phyloP scores from a whole-genome alignment of 2,888 invertebrate species.

The Caenorhabditis sinica region DNA sequence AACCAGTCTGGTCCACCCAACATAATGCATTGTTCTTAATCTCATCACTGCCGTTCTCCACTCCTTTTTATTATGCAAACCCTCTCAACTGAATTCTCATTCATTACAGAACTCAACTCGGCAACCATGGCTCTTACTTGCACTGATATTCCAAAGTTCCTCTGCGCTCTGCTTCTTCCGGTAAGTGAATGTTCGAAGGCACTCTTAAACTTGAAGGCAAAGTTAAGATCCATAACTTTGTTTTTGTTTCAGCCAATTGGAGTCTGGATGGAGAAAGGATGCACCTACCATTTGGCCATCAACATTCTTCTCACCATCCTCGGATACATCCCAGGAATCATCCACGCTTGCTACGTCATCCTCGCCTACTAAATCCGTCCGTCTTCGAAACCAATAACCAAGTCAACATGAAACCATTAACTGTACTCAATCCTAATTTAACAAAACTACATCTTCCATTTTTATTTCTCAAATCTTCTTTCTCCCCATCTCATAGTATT shows the following conservation, averaged over 20 bases:
- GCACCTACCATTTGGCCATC: slow-evolving; percentile 75
- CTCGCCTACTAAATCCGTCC: slow-evolving; percentile 60
- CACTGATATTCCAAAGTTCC: slow-evolving; percentile 73
- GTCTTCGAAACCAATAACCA: neutral
- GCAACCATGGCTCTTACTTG: slow-evolving; percentile 70
- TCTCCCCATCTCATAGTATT: slow-evolving; percentile 37
- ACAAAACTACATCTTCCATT: slow-evolving; percentile 20
- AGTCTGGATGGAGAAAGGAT: slow-evolving; percentile 77
- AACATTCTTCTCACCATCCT: slow-evolving; percentile 77
- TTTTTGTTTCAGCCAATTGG: slow-evolving; percentile 73
- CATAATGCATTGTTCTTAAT: neutral
- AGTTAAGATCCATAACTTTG: too few relatives aligned
- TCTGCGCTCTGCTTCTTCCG: slow-evolving; percentile 72
- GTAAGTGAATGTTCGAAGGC: slow-evolving; percentile 38
- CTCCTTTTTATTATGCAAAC: neutral
- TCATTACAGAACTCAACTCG: slow-evolving; percentile 32
- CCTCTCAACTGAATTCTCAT: neutral
- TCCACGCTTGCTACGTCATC: slow-evolving; percentile 76
- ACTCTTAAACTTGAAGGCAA: neutral
- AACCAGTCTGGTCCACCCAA: slow-evolving; percentile 30
- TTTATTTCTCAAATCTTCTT: slow-evolving; percentile 10
- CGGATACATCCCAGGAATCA: slow-evolving; percentile 79
- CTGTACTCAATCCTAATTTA: slow-evolving; percentile 6
- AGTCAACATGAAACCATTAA: too few relatives aligned
- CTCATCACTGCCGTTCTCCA: slow-evolving; percentile 6